Conservation (phyloP, 1,140 invertebrate genomes). For the Hirudo medicinalis region DNA sequence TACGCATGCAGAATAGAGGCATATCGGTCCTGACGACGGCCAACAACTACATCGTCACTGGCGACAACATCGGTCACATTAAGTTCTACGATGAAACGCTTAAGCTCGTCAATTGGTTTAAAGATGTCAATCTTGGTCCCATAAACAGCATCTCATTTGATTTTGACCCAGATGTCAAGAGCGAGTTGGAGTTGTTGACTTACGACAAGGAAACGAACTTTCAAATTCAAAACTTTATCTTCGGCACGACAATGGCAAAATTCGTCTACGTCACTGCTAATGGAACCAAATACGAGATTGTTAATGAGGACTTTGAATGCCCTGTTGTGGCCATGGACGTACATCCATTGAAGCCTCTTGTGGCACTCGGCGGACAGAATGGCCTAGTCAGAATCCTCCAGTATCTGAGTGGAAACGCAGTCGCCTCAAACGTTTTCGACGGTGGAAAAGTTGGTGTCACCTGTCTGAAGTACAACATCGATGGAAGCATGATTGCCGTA, state of each 20-base stretch:
- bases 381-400: background rate
- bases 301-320: slow-evolving; percentile 12
- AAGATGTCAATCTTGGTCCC: slow-evolving; percentile 36
- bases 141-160: slow-evolving; percentile 36
- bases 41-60: slow-evolving; percentile 39
- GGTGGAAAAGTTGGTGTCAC: background rate
- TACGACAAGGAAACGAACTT: slow-evolving; percentile 32
- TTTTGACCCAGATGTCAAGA: slow-evolving; percentile 30
- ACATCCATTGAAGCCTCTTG: background rate
- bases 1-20: slow-evolving; percentile 37
- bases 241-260: slow-evolving; percentile 35
- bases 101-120: slow-evolving; percentile 40
- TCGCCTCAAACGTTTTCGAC: background rate
- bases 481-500: slow-evolving; percentile 32
- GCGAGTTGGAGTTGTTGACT: slow-evolving; percentile 28
- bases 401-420: background rate
- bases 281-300: slow-evolving; percentile 36
- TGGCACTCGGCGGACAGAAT: slow-evolving; percentile 2
- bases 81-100: slow-evolving; percentile 41
- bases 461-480: slow-evolving; percentile 9
- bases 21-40: slow-evolving; percentile 39
- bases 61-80: slow-evolving; percentile 39
- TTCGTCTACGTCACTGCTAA: slow-evolving; percentile 36
- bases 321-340: slow-evolving; percentile 4
- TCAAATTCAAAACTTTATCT: slow-evolving; percentile 37